Percentiles rank a stretch among this genome's conserved stretches.
Evolutionary conservation across 2,113 vertebrate species (phyloP).

Genomic region (Hyla sarda): DNA sequence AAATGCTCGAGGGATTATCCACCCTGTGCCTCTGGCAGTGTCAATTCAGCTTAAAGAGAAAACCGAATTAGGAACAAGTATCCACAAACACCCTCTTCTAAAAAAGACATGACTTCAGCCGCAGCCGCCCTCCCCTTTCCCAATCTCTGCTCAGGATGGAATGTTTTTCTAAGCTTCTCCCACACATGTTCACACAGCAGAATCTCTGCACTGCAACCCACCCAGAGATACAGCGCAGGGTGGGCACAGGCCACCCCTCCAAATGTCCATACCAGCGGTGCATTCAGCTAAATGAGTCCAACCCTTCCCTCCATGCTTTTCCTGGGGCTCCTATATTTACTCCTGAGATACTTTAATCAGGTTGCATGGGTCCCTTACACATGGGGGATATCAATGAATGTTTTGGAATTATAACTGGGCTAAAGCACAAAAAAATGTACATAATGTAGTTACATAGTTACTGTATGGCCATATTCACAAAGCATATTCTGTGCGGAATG

Average conservation of each 20-base stretch:
- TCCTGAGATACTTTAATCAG: background rate
- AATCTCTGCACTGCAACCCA: constrained; percentile 61
- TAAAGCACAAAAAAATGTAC: background rate
- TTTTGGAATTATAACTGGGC: too few species aligned
- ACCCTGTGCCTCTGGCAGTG: constrained; percentile 57
- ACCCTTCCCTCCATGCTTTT: background rate
- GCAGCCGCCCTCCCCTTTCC: background rate
- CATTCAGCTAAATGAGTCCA: background rate
- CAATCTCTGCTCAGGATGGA: constrained; percentile 61
- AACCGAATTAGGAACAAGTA: constrained; percentile 76
- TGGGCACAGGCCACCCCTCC: constrained; percentile 10
- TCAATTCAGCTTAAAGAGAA: constrained; percentile 73
- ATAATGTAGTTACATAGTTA: too few species aligned
- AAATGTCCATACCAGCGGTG: background rate
- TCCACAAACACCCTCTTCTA: constrained; percentile 63
- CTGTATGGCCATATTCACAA: too few species aligned
- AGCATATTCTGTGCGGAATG: too few species aligned
- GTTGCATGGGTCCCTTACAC: background rate
- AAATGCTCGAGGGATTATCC: background rate
- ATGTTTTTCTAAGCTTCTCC: constrained; percentile 84
- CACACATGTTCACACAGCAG: constrained; percentile 78
- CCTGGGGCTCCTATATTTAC: background rate
- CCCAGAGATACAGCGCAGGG: constrained; percentile 53
- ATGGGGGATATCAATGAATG: background rate
- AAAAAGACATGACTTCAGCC: constrained; percentile 60